These are phyloP conservation scores for Hipposideros armiger DNA, from an alignment of 2,113 vertebrate species.

Conservation along the genomic window DNA sequence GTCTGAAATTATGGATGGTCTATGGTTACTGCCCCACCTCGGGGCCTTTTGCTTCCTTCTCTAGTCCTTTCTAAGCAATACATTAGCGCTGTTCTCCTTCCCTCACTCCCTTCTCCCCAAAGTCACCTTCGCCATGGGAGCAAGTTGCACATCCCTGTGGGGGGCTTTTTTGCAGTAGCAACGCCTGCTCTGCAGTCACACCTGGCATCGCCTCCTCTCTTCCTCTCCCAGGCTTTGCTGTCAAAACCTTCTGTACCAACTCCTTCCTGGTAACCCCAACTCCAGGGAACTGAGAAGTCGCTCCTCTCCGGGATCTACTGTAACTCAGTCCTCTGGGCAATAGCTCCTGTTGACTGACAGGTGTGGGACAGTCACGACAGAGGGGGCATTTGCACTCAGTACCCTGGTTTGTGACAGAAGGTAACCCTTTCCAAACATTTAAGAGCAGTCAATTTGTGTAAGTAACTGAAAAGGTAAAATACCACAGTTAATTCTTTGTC, in stretches of 20 bases:
- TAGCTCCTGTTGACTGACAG: rapidly evolving
- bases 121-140: not conserved
- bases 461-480: not conserved
- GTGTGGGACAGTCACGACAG: rapidly evolving
- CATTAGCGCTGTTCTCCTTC: rapidly evolving
- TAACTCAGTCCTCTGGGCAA: not conserved
- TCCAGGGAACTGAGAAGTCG: not conserved
- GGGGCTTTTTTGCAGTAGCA: too few relatives aligned
- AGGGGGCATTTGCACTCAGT: not conserved
- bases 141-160: not conserved
- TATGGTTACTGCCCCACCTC: too few relatives aligned
- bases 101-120: not conserved
- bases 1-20: not conserved
- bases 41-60: not conserved
- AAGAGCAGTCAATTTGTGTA: not conserved
- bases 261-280: not conserved
- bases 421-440: not conserved
- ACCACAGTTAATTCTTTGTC: not conserved
- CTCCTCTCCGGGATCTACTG: rapidly evolving
- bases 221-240: not conserved
- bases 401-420: not conserved
- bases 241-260: not conserved
- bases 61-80: not conserved
- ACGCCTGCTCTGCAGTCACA: not conserved
- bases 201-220: rapidly evolving